Percentiles rank a stretch among this genome's conserved stretches.
Conservation (phyloP, 2,113 vertebrate species). For the Tenebrosternarchus preto region DNA sequence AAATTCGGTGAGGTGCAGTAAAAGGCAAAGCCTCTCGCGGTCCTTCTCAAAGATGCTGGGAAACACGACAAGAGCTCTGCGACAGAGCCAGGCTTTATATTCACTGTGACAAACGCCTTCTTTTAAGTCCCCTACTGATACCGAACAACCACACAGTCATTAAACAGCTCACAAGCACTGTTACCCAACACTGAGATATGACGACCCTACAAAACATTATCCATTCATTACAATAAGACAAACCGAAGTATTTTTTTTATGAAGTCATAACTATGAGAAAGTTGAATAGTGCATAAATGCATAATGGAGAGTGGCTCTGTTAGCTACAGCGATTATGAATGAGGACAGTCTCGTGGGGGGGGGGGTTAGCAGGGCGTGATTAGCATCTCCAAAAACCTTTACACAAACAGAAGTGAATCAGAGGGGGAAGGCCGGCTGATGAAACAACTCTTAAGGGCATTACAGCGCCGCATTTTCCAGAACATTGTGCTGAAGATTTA, state of each 20-base stretch:
- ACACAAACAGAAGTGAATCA: slow-evolving; percentile 33
- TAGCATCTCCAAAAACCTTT: slow-evolving; percentile 34
- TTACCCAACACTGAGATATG: neutral
- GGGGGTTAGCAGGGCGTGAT: slow-evolving; percentile 32
- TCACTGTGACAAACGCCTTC: neutral
- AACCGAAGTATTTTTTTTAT: neutral
- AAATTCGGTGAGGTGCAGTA: neutral
- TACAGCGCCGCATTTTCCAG: slow-evolving; percentile 37
- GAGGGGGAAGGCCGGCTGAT: slow-evolving; percentile 1
- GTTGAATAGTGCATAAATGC: slow-evolving; percentile 1
- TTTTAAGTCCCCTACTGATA: slow-evolving; percentile 17
- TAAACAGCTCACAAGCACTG: neutral
- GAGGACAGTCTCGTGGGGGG: too few relatives aligned
- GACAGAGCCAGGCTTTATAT: neutral
- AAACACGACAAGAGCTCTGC: neutral
- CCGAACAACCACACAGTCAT: slow-evolving; percentile 17
- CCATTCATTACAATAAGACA: neutral
- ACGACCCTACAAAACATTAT: neutral
- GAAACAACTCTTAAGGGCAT: slow-evolving; percentile 29
- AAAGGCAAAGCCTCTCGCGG: neutral
- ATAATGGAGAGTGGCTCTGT: slow-evolving; percentile 7
- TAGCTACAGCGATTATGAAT: slow-evolving; percentile 13
- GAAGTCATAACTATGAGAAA: neutral
- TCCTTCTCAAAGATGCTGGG: slow-evolving; percentile 3
- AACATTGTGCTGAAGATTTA: slow-evolving; percentile 10